Conservation (phyloP, 2,888 invertebrate species). For the Agriopis aurantiaria region DNA sequence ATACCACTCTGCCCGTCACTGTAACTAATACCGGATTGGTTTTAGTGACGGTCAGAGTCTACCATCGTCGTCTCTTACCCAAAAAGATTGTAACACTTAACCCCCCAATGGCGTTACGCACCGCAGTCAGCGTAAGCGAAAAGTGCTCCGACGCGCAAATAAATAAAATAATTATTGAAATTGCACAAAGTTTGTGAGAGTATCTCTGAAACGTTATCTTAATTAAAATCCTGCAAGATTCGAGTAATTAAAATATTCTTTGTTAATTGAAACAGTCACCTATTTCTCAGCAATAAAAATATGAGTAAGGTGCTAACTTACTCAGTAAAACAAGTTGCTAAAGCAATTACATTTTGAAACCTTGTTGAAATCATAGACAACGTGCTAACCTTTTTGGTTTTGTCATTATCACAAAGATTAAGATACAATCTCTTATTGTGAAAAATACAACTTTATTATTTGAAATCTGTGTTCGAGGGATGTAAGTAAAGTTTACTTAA, state of each 20-base stretch:
- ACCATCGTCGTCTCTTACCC: background rate
- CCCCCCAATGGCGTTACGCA: too few species aligned
- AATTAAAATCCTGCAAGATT: constrained; percentile 12
- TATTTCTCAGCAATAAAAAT: constrained; percentile 24
- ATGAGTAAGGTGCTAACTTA: background rate
- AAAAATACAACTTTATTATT: background rate
- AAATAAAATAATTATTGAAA: too few species aligned
- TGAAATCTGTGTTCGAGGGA: background rate
- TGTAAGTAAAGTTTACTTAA: too few species aligned
- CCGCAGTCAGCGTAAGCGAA: too few species aligned
- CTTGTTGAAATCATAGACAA: constrained; percentile 26
- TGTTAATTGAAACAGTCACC: constrained; percentile 2
- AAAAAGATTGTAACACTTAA: background rate
- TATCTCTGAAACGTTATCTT: background rate
- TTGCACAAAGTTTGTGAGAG: constrained; percentile 7
- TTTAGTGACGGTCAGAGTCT: background rate
- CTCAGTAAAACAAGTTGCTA: constrained; percentile 16
- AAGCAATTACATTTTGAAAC: constrained; percentile 17
- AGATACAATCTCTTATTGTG: background rate
- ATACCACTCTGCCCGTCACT: too few species aligned
- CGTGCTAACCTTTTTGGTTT: constrained; percentile 24
- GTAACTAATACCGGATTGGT: too few species aligned
- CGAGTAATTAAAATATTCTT: constrained; percentile 1
- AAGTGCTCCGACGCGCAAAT: too few species aligned
- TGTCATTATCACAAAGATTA: constrained; percentile 7